Evolutionary conservation across 2,888 invertebrate species (phyloP).

Genomic region (Fabriciana adippe): DNA sequence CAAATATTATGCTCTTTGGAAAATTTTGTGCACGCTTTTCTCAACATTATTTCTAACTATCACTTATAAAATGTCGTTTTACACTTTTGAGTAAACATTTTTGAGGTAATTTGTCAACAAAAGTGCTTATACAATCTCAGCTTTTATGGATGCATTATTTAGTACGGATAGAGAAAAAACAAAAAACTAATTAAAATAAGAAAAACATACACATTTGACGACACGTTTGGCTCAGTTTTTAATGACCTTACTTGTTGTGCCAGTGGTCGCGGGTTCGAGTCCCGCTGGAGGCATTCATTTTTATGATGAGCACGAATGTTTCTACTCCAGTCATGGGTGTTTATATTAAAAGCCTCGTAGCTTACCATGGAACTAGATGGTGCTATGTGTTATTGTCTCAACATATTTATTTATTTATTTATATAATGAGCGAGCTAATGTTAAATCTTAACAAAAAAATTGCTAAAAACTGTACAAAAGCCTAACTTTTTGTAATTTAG

Average conservation of each 20-base stretch:
- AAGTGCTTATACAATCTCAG: constrained; percentile 4
- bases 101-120: constrained; percentile 3
- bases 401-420: no score
- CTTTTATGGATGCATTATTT: constrained; percentile 14
- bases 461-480: constrained; percentile 22
- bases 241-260: no score
- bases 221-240: no score
- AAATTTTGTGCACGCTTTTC: not conserved
- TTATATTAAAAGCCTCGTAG: no score
- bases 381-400: no score
- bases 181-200: constrained; percentile 32
- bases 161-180: constrained; percentile 9
- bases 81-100: not conserved
- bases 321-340: no score
- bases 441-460: constrained; percentile 23
- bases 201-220: no score
- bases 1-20: constrained; percentile 1
- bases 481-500: constrained; percentile 24
- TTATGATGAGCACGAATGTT: no score
- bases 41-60: not conserved
- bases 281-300: no score
- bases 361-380: no score
- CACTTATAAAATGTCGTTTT: not conserved
- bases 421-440: constrained; percentile 28
- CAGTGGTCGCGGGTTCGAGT: no score